A percentile compares a stretch with the other conserved stretches of the same genome.
Evolutionary conservation across 2,113 vertebrate genomes (phyloP).

Genomic region (Sceloporus undulatus): DNA sequence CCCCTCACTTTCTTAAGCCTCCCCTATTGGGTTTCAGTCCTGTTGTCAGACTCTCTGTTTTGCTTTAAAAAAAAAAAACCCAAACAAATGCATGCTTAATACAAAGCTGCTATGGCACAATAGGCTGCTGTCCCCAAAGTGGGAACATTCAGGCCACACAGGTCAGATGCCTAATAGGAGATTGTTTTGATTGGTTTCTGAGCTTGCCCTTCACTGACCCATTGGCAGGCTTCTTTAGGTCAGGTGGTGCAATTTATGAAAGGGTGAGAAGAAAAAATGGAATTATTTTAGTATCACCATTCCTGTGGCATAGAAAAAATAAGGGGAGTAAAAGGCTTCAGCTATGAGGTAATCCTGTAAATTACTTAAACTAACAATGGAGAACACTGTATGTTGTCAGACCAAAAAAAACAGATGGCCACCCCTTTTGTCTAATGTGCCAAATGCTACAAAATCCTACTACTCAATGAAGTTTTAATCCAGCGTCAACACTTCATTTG

Average conservation of each 20-base stretch:
- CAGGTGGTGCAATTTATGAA: slow-evolving; percentile 75
- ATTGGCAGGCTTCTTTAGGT: slow-evolving; percentile 63
- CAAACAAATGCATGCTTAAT: slow-evolving; percentile 67
- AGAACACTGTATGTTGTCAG: slow-evolving; percentile 75
- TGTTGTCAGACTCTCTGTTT: neutral
- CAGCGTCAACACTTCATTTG: slow-evolving; percentile 77
- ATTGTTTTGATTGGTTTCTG: slow-evolving; percentile 73
- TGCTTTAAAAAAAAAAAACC: slow-evolving; percentile 43
- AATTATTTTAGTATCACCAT: slow-evolving; percentile 75
- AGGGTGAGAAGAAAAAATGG: slow-evolving; percentile 67
- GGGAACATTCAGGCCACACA: slow-evolving; percentile 59
- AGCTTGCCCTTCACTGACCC: slow-evolving; percentile 50
- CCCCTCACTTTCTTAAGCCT: neutral
- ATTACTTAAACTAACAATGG: slow-evolving; percentile 75
- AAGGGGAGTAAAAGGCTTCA: slow-evolving; percentile 33
- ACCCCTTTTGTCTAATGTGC: too few species aligned
- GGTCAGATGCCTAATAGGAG: slow-evolving; percentile 63
- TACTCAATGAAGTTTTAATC: slow-evolving; percentile 88
- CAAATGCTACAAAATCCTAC: slow-evolving; percentile 89
- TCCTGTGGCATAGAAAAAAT: slow-evolving; percentile 57
- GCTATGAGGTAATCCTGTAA: slow-evolving; percentile 73
- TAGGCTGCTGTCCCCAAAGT: slow-evolving; percentile 58
- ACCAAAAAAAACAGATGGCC: slow-evolving; percentile 81
- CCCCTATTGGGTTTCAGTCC: slow-evolving; percentile 26
- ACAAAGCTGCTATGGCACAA: slow-evolving; percentile 54